A percentile compares a stretch with the other conserved stretches of the same genome.
These are phyloP conservation scores for Ivindomyrus marchei DNA, from an alignment of 2,113 vertebrate species.

Conservation along the genomic window DNA sequence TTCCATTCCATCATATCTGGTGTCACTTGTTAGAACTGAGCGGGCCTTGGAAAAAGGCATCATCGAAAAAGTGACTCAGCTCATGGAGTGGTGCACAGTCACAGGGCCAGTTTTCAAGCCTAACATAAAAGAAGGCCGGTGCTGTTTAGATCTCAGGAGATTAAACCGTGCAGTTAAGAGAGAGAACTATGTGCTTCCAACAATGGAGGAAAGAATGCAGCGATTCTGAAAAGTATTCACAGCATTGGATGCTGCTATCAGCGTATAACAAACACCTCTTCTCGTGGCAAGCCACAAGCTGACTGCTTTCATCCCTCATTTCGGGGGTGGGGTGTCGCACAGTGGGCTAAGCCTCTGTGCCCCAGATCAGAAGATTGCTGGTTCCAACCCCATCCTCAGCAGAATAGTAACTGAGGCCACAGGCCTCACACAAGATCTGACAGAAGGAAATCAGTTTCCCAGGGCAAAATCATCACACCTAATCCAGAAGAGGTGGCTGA, in stretches of 20 bases:
- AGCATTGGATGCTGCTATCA: not conserved
- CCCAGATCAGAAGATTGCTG: not conserved
- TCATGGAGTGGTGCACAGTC: not conserved
- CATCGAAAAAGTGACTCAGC: not conserved
- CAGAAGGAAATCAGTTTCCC: not conserved
- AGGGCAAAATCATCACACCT: not conserved
- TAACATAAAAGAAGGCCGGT: not conserved
- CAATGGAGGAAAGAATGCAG: not conserved
- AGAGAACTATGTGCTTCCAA: not conserved
- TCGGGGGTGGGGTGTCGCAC: not conserved
- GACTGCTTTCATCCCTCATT: not conserved
- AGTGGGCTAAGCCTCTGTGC: not conserved
- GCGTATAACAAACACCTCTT: not conserved
- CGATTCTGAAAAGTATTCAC: not conserved
- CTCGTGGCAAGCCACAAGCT: not conserved
- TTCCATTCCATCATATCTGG: not conserved
- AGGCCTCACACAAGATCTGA: not conserved
- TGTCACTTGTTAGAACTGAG: not conserved
- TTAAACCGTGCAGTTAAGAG: not conserved
- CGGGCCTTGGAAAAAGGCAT: not conserved
- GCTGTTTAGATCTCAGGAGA: not conserved
- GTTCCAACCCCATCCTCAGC: not conserved
- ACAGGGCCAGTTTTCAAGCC: not conserved
- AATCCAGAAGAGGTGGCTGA: not conserved
- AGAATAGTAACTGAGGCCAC: not conserved